Evolutionary conservation across 2,797 vertebrate genomes (phyloP).

Genomic region (Alosa sapidissima): DNA sequence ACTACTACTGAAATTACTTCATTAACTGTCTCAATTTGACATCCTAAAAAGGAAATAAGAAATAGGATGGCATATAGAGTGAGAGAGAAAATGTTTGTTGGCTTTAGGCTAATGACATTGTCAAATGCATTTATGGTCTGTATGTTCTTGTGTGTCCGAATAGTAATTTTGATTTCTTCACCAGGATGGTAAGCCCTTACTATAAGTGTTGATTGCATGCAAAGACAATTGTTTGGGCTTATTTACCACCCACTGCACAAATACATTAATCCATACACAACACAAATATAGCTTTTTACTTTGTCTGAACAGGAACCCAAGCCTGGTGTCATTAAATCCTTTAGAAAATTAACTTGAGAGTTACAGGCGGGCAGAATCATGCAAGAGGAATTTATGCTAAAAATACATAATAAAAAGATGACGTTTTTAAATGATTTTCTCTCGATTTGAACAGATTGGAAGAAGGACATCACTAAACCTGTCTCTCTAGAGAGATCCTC

Average conservation of each 20-base stretch:
- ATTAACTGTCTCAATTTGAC: conserved; percentile 62
- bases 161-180: not conserved
- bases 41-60: conserved; percentile 48
- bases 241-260: not conserved
- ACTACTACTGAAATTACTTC: conserved; percentile 54
- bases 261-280: not conserved
- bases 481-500: no score
- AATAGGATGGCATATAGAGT: conserved; percentile 46
- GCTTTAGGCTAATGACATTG: conserved; percentile 51
- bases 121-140: conserved; percentile 29
- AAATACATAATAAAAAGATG: no score
- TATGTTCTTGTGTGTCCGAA: not conserved
- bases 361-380: no score
- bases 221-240: not conserved
- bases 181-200: not conserved
- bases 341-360: no score
- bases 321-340: no score
- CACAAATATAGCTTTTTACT: no score
- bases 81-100: conserved; percentile 45
- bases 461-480: no score
- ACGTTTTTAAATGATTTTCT: no score
- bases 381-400: no score
- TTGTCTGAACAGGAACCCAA: not conserved
- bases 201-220: not conserved
- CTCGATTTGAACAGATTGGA: not conserved